Evolutionary conservation across 2,113 vertebrate species (phyloP).

Genomic region (Erythrolamprus reginae): DNA sequence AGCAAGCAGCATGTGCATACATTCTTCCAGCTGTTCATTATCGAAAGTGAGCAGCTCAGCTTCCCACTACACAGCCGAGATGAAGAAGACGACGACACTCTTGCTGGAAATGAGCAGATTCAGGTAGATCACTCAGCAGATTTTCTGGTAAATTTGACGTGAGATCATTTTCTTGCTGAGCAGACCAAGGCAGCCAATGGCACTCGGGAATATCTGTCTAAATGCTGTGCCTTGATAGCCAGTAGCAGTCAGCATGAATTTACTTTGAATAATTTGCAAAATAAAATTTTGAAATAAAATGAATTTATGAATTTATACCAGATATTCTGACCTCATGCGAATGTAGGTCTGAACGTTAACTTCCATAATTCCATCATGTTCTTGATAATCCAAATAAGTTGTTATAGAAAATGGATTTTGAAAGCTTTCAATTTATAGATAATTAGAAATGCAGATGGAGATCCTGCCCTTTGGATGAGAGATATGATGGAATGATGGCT

Average conservation of each 20-base stretch:
- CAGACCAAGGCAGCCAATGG: neutral
- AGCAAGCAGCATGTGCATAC: neutral
- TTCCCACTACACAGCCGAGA: conserved; percentile 16
- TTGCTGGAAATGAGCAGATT: neutral
- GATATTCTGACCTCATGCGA: neutral
- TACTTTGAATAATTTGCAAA: neutral
- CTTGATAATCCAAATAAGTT: neutral
- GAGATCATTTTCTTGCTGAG: neutral
- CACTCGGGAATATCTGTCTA: conserved; percentile 42
- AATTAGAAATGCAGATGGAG: neutral
- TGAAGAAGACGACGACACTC: neutral
- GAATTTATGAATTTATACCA: neutral
- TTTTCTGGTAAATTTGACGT: conserved; percentile 22
- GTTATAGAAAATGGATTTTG: neutral
- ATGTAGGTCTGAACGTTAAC: neutral
- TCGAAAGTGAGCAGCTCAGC: neutral
- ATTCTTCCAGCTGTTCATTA: neutral
- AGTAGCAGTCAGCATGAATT: neutral
- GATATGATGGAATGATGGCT: neutral
- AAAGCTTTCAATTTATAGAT: neutral
- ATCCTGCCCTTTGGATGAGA: neutral
- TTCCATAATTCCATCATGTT: neutral
- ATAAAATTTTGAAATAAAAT: conserved; percentile 15
- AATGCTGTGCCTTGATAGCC: conserved; percentile 5
- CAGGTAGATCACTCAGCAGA: conserved; percentile 28